Evolutionary conservation across 2,797 vertebrate species (phyloP), one percentile per base, ranked within the genome.

Genomic region (Pseudochromis fuscus): DNA sequence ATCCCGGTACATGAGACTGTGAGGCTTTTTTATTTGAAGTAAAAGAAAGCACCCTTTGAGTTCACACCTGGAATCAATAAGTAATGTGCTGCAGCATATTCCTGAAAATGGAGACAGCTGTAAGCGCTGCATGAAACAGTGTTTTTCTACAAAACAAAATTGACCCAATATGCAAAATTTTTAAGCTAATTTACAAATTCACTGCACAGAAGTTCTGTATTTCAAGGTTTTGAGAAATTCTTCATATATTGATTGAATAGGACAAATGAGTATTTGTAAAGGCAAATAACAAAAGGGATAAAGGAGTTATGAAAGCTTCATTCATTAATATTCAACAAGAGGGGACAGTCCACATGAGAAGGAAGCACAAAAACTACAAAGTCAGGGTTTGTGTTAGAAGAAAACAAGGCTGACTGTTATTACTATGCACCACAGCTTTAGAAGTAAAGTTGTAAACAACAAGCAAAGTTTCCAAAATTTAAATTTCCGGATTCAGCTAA

Each of bases 31-130:
- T 28, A 52, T 74, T 74, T 65, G 30, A 42, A 65, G 57, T 49
- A 13, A 63, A 44, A 52, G 28, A 57, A 73, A 72, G 33, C 33
- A 65, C 31, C 46, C 53, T 79, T 76, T 76, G 70, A 76, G 74
- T 84, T 72, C 31, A 42, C 25, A 53, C 66, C 59, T 79, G 53
- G 72, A 81, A 76, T 86, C 75, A 85, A 81, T 84, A 84, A 79
- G 58, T 74, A 51, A 81, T 83, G 70, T 24, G 2, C 25, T 57
- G 60, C 55, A 52, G 58, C 40, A 42, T 28, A 46, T 64, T 45
- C n/a, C 21, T 62, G 48, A 61, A 70, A 44, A 52, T 60, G 48
- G 27, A 65, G 37, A 48, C 8, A 49, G 31, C 18, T 49, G 51
- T 18, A 52, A 53, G 40, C 40, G 19, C 53, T 19, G 37, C 35